Evolutionary conservation across 1,140 invertebrate species (phyloP).

Genomic region (Apis cerana): DNA sequence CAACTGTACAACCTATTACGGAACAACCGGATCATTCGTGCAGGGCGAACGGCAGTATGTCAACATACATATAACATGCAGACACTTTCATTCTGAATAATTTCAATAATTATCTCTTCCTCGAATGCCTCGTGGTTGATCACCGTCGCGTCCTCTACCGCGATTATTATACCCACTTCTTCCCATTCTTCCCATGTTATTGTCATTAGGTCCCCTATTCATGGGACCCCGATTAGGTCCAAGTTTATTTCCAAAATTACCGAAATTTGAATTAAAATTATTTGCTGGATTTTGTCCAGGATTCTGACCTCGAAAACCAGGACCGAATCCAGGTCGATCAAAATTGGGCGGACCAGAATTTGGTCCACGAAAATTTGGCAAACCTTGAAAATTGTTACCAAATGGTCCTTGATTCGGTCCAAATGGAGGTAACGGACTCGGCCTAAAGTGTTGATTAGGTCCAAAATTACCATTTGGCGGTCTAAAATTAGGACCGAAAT

Average conservation of each 20-base stretch:
- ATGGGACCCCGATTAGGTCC: conserved; percentile 67
- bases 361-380: conserved; percentile 72
- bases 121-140: conserved; percentile 68
- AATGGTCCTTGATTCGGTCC: conserved; percentile 66
- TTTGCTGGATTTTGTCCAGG: conserved; percentile 56
- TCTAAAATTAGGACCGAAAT: conserved; percentile 72
- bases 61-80: conserved; percentile 7
- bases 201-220: conserved; percentile 70
- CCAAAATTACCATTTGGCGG: conserved; percentile 76
- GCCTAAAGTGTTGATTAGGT: conserved; percentile 74
- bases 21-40: neutral
- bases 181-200: conserved; percentile 67
- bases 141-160: conserved; percentile 73
- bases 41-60: conserved; percentile 10
- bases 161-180: conserved; percentile 74
- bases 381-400: conserved; percentile 69
- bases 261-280: conserved; percentile 68
- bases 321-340: conserved; percentile 72
- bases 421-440: conserved; percentile 71
- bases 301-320: conserved; percentile 71
- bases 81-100: neutral
- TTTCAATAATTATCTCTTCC: conserved; percentile 75
- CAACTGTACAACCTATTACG: conserved; percentile 18
- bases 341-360: conserved; percentile 71
- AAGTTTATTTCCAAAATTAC: conserved; percentile 69